Base-by-base conservation (phyloP, 1,140 invertebrate species). In the Drosophila cardini region DNA sequence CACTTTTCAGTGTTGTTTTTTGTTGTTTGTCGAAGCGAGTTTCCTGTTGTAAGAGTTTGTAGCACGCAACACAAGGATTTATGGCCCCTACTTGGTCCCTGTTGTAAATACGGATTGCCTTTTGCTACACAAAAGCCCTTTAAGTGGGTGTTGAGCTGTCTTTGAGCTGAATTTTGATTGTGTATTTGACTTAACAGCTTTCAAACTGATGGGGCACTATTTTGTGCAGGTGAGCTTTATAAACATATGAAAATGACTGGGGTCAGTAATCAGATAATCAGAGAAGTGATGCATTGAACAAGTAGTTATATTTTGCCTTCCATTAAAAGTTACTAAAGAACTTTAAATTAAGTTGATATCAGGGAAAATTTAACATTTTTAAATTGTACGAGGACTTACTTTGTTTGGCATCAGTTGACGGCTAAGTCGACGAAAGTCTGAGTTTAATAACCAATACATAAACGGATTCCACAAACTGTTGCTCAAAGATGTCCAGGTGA, bases 381-480 rank as follows among this genome's bases (percentile, higher is more conserved):
- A 7, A 10, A 8, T 15, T 6, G 9, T 5, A 6, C 1, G 38
- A 8, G 7, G 5, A 72, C 90, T 94, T 93, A 96, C 96, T 92
- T 95, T 96, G 64, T 94, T 96, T 68, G 95, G 94, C 64, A 96
- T 92, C 26, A 97, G 90, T 74, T 96, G 96, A 65, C 94, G 94
- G 79, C 96, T 96, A 72, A 97, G 95, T 65, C 96, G 94, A 77
- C 96, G 93, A 92, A 97, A 97, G 82, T 97, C 95, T 90, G 96
- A 96, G 92, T 97, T 97, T 74, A 97, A 93, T 43, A 97, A 93
- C 96, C 96, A 97, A 91, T 97, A 97, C 57, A 97, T 94, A 90
- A 97, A 97, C 5, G 96, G 96, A 93, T 97, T 97, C 96, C 96
- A 97, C 89, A 97, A 96, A 91, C 96, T 96, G 91, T 97, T 96